Evolutionary conservation across 1,140 invertebrate genomes (phyloP).

Genomic region (Stegodyphus dumicola): DNA sequence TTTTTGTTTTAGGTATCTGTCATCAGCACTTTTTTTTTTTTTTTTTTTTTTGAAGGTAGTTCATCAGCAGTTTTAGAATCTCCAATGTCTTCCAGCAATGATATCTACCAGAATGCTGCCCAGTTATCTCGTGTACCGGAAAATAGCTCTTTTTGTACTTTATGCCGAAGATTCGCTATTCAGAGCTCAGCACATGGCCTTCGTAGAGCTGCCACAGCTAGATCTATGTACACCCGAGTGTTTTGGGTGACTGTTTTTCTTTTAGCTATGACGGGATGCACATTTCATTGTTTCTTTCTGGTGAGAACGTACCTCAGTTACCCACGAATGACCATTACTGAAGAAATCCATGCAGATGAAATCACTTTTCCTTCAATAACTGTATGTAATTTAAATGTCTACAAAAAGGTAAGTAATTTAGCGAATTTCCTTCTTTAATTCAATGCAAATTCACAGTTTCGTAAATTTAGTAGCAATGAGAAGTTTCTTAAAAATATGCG

Average conservation of each 20-base stretch:
- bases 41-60: no score
- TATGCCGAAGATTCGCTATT: conserved; percentile 36
- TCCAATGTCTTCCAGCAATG: no score
- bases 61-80: no score
- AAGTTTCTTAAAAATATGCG: no score
- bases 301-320: conserved; percentile 54
- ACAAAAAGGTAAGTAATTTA: conserved; percentile 49
- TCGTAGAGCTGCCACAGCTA: conserved; percentile 26
- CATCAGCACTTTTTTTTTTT: no score
- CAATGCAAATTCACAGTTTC: no score
- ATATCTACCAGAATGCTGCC: no score
- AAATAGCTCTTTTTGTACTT: conserved; percentile 12
- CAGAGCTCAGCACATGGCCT: conserved; percentile 46
- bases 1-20: no score
- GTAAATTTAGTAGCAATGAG: no score
- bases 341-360: conserved; percentile 62
- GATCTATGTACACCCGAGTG: conserved; percentile 19
- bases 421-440: no score
- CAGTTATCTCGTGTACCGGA: not conserved
- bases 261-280: conserved; percentile 42
- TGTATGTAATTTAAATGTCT: conserved; percentile 61
- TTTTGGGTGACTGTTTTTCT: conserved; percentile 52
- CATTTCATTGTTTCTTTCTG: conserved; percentile 53
- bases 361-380: conserved; percentile 60
- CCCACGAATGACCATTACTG: conserved; percentile 61